Conservation (phyloP, 2,113 vertebrate species). For the Asarcornis scutulata region DNA sequence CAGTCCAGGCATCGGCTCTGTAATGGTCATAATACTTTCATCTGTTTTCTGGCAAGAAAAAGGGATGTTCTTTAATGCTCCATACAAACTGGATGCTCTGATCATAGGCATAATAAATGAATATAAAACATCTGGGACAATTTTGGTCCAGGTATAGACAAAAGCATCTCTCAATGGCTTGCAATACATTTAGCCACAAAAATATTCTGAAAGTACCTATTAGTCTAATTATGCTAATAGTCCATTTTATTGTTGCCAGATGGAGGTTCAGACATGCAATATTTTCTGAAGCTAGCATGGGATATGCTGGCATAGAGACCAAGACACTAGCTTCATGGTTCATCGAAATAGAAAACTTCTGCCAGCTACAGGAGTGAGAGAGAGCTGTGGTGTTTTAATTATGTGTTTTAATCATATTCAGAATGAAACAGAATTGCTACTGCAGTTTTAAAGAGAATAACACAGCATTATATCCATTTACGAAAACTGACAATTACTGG, state of each 20-base stretch:
- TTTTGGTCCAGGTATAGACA: neutral
- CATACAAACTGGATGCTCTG: neutral
- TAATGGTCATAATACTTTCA: neutral
- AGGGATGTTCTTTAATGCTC: neutral
- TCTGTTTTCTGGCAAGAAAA: neutral
- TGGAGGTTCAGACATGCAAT: neutral
- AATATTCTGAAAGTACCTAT: neutral
- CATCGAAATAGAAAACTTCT: neutral
- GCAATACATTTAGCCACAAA: neutral
- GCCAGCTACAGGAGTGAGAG: neutral
- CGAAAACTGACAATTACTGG: neutral
- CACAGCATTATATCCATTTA: neutral
- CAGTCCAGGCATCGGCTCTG: neutral
- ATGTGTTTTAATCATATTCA: neutral
- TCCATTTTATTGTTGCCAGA: neutral
- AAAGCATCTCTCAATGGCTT: neutral
- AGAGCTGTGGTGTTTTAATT: fast-evolving
- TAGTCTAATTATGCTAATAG: neutral
- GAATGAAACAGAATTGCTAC: neutral
- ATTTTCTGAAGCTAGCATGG: neutral
- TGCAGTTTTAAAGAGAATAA: neutral
- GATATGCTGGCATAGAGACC: neutral
- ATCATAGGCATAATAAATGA: neutral
- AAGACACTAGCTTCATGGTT: neutral
- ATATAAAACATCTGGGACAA: neutral